These are phyloP conservation scores for Ptilonorhynchus violaceus DNA, from an alignment of 2,113 vertebrate genomes.

Conservation along the genomic window DNA sequence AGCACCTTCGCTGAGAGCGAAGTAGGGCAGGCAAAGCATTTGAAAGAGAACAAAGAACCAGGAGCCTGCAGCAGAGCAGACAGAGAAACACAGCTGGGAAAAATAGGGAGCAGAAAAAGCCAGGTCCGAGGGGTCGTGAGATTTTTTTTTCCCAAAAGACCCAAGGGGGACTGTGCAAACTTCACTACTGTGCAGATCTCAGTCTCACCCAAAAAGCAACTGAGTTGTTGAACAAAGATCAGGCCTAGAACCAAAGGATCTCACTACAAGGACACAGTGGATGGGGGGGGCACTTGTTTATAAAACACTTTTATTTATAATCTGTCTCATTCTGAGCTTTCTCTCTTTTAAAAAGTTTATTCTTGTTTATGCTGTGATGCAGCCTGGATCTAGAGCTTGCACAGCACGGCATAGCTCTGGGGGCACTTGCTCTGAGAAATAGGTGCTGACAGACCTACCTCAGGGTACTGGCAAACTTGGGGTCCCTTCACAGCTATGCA, in stretches of 20 bases:
- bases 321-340: not conserved
- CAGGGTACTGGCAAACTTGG: slow-evolving; percentile 1
- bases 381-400: not conserved
- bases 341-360: not conserved
- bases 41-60: not conserved
- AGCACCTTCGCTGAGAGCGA: not conserved
- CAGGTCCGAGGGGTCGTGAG: not conserved
- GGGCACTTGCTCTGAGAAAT: slow-evolving; percentile 28
- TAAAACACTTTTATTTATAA: not conserved
- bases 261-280: not conserved
- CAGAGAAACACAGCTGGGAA: slow-evolving; percentile 1
- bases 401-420: not conserved
- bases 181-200: not conserved
- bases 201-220: not conserved
- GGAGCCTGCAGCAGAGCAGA: not conserved
- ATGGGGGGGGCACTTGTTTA: fast-evolving
- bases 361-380: not conserved
- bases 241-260: not conserved
- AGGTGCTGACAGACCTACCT: slow-evolving; percentile 17
- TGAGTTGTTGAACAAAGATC: not conserved
- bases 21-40: not conserved
- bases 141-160: not conserved
- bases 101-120: not conserved
- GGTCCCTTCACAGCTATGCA: not conserved
- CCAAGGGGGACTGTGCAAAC: not conserved